Percentiles rank a stretch among this genome's conserved stretches.
These are phyloP conservation scores for Hiodon tergisus DNA, from an alignment of 2,113 vertebrate genomes.

Conservation along the genomic window DNA sequence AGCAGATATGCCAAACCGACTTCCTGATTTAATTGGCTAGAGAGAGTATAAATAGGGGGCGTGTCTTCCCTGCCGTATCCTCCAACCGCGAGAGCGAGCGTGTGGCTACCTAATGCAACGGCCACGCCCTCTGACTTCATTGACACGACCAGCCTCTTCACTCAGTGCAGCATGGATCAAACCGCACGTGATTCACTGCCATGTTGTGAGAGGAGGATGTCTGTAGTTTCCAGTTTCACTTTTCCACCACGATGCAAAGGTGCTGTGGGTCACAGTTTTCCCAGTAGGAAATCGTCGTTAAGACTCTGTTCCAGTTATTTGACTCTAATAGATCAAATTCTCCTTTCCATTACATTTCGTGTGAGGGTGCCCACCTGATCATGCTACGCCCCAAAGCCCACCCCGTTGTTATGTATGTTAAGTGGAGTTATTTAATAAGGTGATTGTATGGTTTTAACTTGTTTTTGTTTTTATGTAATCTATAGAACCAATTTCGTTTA, in stretches of 20 bases:
- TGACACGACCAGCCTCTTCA: background rate
- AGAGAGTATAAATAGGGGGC: background rate
- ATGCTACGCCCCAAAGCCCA: slow-evolving; percentile 43
- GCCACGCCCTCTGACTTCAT: slow-evolving; percentile 4
- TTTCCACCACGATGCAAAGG: too few relatives aligned
- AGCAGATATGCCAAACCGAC: background rate
- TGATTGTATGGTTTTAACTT: slow-evolving; percentile 58
- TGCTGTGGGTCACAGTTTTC: background rate
- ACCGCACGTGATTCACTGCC: too few relatives aligned
- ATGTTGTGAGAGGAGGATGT: too few relatives aligned
- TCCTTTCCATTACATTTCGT: background rate
- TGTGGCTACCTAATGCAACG: background rate
- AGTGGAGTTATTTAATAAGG: slow-evolving; percentile 48
- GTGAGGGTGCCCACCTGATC: slow-evolving; percentile 36
- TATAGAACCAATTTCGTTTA: slow-evolving; percentile 37
- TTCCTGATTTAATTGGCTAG: background rate
- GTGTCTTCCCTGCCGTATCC: background rate
- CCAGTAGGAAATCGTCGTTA: background rate
- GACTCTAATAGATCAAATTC: background rate
- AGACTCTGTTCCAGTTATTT: background rate
- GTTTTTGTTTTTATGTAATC: slow-evolving; percentile 38
- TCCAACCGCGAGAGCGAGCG: background rate
- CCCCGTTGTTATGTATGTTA: slow-evolving; percentile 47
- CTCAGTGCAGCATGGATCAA: background rate
- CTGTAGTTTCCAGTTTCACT: too few relatives aligned